Conservation (phyloP, 1,140 invertebrate species). For the Archivesica marissinica region DNA sequence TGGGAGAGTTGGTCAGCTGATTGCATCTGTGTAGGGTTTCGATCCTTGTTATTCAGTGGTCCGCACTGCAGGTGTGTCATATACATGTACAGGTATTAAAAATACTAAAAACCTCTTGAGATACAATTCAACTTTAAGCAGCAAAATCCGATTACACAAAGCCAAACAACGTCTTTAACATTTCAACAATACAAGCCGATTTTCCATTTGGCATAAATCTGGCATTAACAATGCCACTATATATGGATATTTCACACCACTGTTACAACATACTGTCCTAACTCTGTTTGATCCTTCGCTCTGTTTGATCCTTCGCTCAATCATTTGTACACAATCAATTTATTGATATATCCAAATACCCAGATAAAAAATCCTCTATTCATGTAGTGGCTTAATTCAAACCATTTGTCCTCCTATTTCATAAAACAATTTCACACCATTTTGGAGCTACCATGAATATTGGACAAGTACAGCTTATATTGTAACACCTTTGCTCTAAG, state of each 20-base stretch:
- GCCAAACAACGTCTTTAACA: background rate
- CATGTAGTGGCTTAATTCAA: too few relatives aligned
- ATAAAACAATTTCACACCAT: slow-evolving; percentile 21
- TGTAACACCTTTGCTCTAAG: background rate
- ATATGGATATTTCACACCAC: background rate
- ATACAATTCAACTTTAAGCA: background rate
- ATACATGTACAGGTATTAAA: background rate
- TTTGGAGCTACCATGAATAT: background rate
- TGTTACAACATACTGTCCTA: background rate
- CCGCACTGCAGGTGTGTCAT: too few relatives aligned
- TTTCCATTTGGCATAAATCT: background rate
- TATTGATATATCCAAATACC: background rate
- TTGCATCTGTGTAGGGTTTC: too few relatives aligned
- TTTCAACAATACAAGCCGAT: background rate
- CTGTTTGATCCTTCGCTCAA: background rate
- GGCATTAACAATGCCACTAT: background rate
- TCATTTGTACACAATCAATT: background rate
- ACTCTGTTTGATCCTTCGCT: background rate
- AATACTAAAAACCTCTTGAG: background rate
- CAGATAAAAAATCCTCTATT: background rate
- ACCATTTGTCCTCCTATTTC: too few relatives aligned
- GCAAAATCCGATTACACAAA: slow-evolving; percentile 6
- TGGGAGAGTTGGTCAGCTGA: too few relatives aligned
- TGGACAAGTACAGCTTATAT: too few relatives aligned
- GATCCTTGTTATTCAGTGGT: too few relatives aligned